These are phyloP conservation scores for Chiroxiphia lanceolata DNA, from an alignment of 2,797 vertebrate species.

Conservation along the genomic window DNA sequence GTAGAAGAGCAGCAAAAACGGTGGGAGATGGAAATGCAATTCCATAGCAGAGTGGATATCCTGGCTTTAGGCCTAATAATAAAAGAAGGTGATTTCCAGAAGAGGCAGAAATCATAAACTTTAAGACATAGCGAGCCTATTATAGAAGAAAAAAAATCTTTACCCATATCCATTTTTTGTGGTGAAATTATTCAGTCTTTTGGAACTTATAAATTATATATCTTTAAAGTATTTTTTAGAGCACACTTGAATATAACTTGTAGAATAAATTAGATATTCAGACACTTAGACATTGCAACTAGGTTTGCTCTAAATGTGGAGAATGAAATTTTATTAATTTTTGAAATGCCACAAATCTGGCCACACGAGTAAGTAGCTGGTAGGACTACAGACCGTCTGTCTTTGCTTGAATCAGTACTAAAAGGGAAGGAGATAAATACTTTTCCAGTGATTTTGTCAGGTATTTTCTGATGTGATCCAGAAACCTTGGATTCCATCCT, in stretches of 20 bases:
- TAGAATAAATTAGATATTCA: neutral
- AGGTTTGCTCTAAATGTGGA: neutral
- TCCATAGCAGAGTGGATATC: conserved; percentile 12
- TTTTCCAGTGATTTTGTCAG: conserved; percentile 5
- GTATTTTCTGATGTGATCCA: conserved; percentile 37
- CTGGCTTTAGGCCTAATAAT: conserved; percentile 8
- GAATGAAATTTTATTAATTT: neutral
- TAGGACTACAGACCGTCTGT: neutral
- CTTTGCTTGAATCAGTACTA: neutral
- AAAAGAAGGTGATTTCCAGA: neutral
- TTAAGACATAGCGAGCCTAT: neutral
- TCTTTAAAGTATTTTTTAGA: neutral
- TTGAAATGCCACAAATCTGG: neutral
- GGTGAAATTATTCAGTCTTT: neutral
- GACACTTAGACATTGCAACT: neutral
- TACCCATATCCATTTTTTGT: neutral
- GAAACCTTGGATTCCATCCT: conserved; percentile 28
- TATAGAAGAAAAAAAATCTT: neutral
- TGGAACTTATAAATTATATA: neutral
- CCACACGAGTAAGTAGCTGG: neutral
- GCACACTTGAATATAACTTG: neutral
- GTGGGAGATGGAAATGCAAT: neutral
- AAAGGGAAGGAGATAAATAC: conserved; percentile 1
- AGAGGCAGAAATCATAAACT: neutral
- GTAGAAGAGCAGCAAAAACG: conserved; percentile 19